Evolutionary conservation across 2,113 vertebrate genomes (phyloP), one percentile per base, ranked within the genome.

Genomic region (Poeciliopsis prolifica): DNA sequence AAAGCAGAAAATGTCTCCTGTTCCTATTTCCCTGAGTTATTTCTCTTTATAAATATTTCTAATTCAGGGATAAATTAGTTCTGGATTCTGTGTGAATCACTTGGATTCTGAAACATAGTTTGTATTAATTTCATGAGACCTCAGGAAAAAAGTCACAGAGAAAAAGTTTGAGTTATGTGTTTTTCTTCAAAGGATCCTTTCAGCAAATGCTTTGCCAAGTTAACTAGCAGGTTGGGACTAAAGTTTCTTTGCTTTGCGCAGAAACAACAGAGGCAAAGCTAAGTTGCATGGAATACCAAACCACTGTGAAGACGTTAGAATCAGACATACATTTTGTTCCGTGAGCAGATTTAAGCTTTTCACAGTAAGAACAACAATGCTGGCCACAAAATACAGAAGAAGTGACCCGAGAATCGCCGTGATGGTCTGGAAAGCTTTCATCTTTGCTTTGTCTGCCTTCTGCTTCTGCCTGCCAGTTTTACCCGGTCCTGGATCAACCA

Each of bases 391-490:
- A 14, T 61, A 61, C 19, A 72, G 0, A 13, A 51, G 51, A 14
- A 74, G 29, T 1, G 29, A 40, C 9, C 5, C 69, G 2, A 44
- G 48, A 3, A 87, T 79, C 12, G 30, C 51, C 1, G 5, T 12
- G 3, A 89, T 61, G 0, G 64, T 85, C 14, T 51, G 4, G 42
- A 89, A 77, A 26, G 82, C 78, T 48, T 24, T 89, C 37, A 22
- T 75, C 72, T 83, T 89, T 42, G 40, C 58, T 11, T 69, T 78
- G 19, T 68, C 60, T 15, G 76, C 77, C 1, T 1, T 2, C 24
- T 28, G 35, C 19, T 77, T 65, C 2, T 37, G 15, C 28, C 72
- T 33, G 10, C 61, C 65, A 5, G 2, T 42, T 0, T 65, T 33
- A 26, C n/a, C n/a, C 0, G 78, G 85, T 40, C 80, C 19, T 7